Percentiles rank a stretch among this genome's conserved stretches.
Conservation (phyloP, 1,140 invertebrate species). For the Lasioglossum albipes region DNA sequence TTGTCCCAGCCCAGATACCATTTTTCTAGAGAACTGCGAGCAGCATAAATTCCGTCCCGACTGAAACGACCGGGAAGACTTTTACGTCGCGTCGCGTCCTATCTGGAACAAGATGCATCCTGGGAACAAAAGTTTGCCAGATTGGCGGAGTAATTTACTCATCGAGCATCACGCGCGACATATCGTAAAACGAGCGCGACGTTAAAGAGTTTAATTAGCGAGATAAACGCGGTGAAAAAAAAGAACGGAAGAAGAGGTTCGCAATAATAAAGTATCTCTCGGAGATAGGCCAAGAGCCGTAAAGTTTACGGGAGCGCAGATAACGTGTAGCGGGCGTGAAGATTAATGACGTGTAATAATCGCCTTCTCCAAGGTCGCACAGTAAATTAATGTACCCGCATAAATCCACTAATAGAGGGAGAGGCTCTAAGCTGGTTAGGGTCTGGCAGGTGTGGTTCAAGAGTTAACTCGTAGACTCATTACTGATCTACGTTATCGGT, state of each 20-base stretch:
- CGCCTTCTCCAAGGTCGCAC: neutral
- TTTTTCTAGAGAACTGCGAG: too few relatives aligned
- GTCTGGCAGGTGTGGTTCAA: neutral
- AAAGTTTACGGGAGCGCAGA: neutral
- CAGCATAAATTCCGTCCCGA: too few relatives aligned
- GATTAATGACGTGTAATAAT: conserved; percentile 4
- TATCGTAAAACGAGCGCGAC: neutral
- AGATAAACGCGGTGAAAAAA: neutral
- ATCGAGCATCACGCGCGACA: too few relatives aligned
- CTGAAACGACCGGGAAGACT: too few relatives aligned
- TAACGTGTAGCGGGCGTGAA: neutral
- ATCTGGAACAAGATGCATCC: too few relatives aligned
- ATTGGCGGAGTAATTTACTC: too few relatives aligned
- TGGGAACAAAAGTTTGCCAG: too few relatives aligned
- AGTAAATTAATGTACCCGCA: neutral
- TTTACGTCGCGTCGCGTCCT: too few relatives aligned
- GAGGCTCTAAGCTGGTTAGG: neutral
- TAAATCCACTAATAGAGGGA: neutral
- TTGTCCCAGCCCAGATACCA: too few relatives aligned
- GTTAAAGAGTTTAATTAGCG: neutral
- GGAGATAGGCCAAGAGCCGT: neutral
- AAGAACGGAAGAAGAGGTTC: neutral
- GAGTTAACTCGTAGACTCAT: neutral
- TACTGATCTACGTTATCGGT: neutral
- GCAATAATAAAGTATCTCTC: neutral